Base-by-base conservation (phyloP, 2,113 vertebrate genomes). In the Nannobrachium achirus region DNA sequence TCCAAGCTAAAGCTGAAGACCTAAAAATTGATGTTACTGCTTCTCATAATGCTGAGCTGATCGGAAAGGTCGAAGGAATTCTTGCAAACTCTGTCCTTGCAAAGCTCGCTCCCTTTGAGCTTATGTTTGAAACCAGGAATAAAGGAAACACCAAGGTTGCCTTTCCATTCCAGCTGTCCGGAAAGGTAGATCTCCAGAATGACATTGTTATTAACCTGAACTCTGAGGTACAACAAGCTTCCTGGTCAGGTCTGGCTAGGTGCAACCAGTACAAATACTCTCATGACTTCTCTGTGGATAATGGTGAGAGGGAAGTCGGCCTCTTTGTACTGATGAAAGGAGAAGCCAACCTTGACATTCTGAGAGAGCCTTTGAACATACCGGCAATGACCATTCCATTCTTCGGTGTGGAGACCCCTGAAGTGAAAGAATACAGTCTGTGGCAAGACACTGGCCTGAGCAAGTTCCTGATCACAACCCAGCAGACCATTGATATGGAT, bases 241-340 rank as follows among this genome's bases (percentile, higher is more conserved):
- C 76, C 73, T 97, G 96, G 95, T 87, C 91, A 79, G 89, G 91
- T 52, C 79, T 79, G 61, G 91, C 93, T 33, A 92, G 93, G 71
- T 94, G 95, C 90, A 97, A 98, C 78, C 95, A 98, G 63, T 96
- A 96, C 82, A 96, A 93, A 61, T 96, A 96, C 68, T 89, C 73
- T 65, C 95, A 97, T 71, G 89, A 83, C n/a, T 90, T 97, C 18
- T 92, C 85, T 59, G 82, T 93, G 81, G 88, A 82, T 38, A 97
- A 94, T 73, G 89, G 86, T 48, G 90, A 93, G 45, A 89, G 88
- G 39, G 94, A 88, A 85, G 91, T 94, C 4, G 89, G 84, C 53
- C 75, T 91, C 39, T 66, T 59, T 16, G 15, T 94, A 0, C 90
- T 82, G 83, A 91, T 96, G 73, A 94, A 92, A 76, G 96, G 94